These are phyloP conservation scores for Osedax frankpressi DNA, from an alignment of 2,888 invertebrate species.

Conservation along the genomic window DNA sequence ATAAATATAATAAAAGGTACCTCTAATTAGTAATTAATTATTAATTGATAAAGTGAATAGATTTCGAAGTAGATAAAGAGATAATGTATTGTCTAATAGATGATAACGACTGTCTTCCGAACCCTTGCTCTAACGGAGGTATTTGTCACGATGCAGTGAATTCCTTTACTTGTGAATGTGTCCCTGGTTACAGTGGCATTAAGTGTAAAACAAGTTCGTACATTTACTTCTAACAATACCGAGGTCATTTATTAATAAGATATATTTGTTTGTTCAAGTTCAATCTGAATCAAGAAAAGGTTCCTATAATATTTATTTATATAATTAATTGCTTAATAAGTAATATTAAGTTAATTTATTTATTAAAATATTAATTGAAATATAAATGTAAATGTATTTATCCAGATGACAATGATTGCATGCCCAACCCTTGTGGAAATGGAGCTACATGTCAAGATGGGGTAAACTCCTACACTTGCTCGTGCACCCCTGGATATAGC, in stretches of 20 bases:
- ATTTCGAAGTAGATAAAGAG: too few species aligned
- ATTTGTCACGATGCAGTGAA: slow-evolving; percentile 20
- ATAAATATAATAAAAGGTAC: too few species aligned
- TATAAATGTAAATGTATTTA: background rate
- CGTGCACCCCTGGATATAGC: background rate
- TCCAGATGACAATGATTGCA: background rate
- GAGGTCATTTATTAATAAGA: too few species aligned
- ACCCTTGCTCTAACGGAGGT: slow-evolving; percentile 16
- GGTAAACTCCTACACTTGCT: background rate
- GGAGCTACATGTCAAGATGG: background rate
- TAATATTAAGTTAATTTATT: too few species aligned
- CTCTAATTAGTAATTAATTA: too few species aligned
- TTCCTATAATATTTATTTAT: too few species aligned
- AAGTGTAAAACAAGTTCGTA: background rate
- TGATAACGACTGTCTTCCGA: slow-evolving; percentile 11
- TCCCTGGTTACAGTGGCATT: slow-evolving; percentile 14
- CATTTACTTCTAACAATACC: too few species aligned
- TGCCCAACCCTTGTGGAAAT: background rate
- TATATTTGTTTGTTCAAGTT: too few species aligned
- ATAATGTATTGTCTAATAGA: background rate
- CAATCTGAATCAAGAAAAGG: too few species aligned
- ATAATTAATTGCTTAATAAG: too few species aligned
- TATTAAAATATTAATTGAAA: too few species aligned
- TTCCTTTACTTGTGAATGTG: slow-evolving; percentile 18
- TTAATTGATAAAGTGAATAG: too few species aligned